phyloP scores from a whole-genome alignment of 2,113 vertebrate species.

The Collichthys lucidus region DNA sequence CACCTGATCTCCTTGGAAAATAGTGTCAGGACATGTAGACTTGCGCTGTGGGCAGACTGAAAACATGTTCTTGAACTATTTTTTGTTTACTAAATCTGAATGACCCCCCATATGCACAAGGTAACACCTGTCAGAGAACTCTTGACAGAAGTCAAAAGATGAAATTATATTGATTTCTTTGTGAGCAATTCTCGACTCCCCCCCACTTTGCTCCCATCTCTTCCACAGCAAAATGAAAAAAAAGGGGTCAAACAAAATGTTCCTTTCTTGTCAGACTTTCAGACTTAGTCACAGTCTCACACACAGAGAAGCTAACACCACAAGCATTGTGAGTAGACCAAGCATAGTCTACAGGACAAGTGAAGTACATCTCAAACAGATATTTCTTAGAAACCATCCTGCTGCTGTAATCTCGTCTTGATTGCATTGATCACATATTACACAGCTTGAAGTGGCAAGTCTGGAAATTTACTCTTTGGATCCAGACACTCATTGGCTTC shows the following conservation, averaged over 20 bases:
- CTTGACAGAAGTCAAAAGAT: slow-evolving; percentile 12
- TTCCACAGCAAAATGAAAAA: slow-evolving; percentile 3
- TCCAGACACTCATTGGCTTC: background rate
- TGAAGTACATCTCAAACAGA: background rate
- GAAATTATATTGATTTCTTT: slow-evolving; percentile 37
- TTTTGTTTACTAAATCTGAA: slow-evolving; percentile 7
- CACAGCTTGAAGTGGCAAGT: slow-evolving; percentile 10
- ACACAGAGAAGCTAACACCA: slow-evolving; percentile 10
- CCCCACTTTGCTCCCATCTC: background rate
- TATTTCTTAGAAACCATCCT: background rate
- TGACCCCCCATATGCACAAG: background rate
- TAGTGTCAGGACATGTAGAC: background rate
- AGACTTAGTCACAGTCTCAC: background rate
- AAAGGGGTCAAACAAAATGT: background rate
- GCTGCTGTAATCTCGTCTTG: slow-evolving; percentile 20
- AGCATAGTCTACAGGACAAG: background rate
- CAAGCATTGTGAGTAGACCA: background rate
- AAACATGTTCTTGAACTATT: background rate
- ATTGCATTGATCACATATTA: slow-evolving; percentile 36
- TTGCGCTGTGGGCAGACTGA: background rate
- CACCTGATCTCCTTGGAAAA: background rate
- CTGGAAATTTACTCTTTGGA: background rate
- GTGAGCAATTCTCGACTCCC: background rate
- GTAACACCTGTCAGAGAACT: background rate
- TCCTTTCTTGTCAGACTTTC: background rate